Evolutionary conservation across 2,888 invertebrate species (phyloP).

Genomic region (Xestia rhomboidea): DNA sequence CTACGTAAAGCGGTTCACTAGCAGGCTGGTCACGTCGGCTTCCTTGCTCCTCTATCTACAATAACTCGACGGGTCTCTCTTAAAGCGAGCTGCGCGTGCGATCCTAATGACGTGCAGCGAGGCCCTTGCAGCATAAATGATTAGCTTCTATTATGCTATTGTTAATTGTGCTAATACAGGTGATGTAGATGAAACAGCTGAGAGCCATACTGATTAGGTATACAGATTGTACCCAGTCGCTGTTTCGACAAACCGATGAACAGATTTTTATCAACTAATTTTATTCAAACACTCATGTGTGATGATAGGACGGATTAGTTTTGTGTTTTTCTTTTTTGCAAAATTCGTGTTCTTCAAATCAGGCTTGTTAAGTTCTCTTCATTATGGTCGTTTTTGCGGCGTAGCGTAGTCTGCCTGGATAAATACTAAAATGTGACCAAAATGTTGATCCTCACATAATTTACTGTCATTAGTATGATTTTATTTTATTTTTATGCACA

Average conservation of each 20-base stretch:
- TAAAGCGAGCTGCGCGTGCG: conserved; percentile 59
- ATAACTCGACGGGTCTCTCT: conserved; percentile 56
- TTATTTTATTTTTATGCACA: neutral
- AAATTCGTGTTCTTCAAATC: neutral
- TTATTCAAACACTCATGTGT: conserved; percentile 2
- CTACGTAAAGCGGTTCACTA: conserved; percentile 72
- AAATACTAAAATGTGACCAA: neutral
- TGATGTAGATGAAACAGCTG: neutral
- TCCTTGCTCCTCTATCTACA: conserved; percentile 66
- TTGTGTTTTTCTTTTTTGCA: neutral
- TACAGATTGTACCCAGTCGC: neutral
- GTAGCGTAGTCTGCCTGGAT: neutral
- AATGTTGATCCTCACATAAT: neutral
- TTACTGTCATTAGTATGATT: neutral
- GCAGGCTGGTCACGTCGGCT: conserved; percentile 74
- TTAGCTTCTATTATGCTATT: conserved; percentile 52
- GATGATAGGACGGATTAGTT: neutral
- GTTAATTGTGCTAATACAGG: conserved; percentile 23
- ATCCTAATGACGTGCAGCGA: conserved; percentile 68
- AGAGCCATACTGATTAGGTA: neutral
- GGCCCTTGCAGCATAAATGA: conserved; percentile 59
- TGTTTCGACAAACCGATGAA: conserved; percentile 6
- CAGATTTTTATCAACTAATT: conserved; percentile 3
- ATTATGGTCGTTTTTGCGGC: conserved; percentile 1
- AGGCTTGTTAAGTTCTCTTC: neutral